Evolutionary conservation across 2,113 vertebrate species (phyloP).

Genomic region (Empidonax traillii): DNA sequence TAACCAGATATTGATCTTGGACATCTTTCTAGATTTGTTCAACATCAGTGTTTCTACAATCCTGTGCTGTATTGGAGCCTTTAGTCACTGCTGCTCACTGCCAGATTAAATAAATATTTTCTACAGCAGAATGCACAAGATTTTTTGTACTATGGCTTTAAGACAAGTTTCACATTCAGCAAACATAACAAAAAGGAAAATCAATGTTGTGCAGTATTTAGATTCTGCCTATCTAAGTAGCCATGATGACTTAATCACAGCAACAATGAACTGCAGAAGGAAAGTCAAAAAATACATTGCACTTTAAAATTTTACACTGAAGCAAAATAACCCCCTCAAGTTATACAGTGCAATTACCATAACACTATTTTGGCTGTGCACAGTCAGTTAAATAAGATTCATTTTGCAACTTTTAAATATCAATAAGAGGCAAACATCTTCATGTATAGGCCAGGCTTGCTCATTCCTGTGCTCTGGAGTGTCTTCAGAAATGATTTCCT

Average conservation of each 20-base stretch:
- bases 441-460: slow-evolving; percentile 56
- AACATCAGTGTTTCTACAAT: neutral
- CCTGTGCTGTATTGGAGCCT: neutral
- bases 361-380: slow-evolving; percentile 56
- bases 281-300: slow-evolving; percentile 60
- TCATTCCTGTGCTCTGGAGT: slow-evolving; percentile 70
- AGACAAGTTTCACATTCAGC: slow-evolving; percentile 51
- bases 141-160: slow-evolving; percentile 57
- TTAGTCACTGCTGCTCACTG: neutral
- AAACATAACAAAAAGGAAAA: slow-evolving; percentile 57
- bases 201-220: slow-evolving; percentile 44
- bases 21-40: neutral
- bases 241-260: slow-evolving; percentile 65
- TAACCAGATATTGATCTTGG: neutral
- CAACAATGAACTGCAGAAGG: slow-evolving; percentile 60
- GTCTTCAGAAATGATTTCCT: slow-evolving; percentile 39
- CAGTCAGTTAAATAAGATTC: slow-evolving; percentile 72
- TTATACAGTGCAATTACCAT: slow-evolving; percentile 56
- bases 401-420: slow-evolving; percentile 75
- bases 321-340: slow-evolving; percentile 65
- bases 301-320: slow-evolving; percentile 61
- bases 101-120: slow-evolving; percentile 34
- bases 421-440: slow-evolving; percentile 73
- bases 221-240: slow-evolving; percentile 65
- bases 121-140: neutral